Evolutionary conservation across 30 jellyfish, hydroid and myxozoan genomes (phyloP).

Genomic region (Sanderia malayensis): DNA sequence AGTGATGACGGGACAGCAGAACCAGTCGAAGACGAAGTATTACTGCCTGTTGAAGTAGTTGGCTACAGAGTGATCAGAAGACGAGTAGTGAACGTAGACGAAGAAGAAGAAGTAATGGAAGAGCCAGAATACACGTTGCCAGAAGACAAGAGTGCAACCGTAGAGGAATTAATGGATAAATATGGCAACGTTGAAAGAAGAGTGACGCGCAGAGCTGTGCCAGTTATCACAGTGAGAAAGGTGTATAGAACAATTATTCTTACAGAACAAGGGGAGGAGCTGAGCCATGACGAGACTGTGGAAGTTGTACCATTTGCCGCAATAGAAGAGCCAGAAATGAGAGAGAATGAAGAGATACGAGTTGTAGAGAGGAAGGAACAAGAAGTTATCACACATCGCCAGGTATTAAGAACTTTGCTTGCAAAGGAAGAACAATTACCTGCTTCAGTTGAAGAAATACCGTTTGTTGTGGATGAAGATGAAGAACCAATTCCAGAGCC

Average conservation of each 20-base stretch:
- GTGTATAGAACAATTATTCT: conserved; percentile 61
- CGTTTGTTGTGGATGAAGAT: conserved; percentile 40
- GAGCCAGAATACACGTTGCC: conserved; percentile 69
- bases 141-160: conserved; percentile 37
- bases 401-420: neutral
- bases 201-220: conserved; percentile 71
- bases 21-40: conserved; percentile 39
- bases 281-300: neutral
- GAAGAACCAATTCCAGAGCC: neutral
- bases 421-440: neutral
- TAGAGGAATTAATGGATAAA: conserved; percentile 50
- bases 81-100: neutral
- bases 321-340: neutral
- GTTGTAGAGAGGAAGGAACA: neutral
- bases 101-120: conserved; percentile 23
- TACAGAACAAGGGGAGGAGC: conserved; percentile 41
- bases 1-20: conserved; percentile 23
- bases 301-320: neutral
- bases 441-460: neutral
- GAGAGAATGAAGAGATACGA: neutral
- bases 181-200: conserved; percentile 51
- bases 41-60: neutral
- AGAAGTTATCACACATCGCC: neutral
- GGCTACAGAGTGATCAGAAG: neutral
- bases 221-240: conserved; percentile 82